A percentile compares a stretch with the other conserved stretches of the same genome.
phyloP scores from a whole-genome alignment of 2,797 vertebrate species.

The Selene dorsalis region DNA sequence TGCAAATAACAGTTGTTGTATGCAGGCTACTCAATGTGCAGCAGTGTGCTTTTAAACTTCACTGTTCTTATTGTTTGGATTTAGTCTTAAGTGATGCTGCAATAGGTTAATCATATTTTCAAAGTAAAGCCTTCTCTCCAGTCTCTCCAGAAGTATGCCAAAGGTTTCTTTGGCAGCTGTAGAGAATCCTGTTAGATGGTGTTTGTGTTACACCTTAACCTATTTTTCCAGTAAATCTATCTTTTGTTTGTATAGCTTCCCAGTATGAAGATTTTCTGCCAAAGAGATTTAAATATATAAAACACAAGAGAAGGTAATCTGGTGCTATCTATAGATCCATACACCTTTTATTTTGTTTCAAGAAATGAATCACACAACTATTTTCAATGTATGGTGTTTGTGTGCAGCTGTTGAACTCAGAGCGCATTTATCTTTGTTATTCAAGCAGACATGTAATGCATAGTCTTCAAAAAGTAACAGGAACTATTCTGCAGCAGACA shows the following conservation, averaged over 20 bases:
- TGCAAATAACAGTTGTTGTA: background rate
- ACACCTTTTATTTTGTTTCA: constrained; percentile 30
- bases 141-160: constrained; percentile 75
- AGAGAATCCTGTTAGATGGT: constrained; percentile 80
- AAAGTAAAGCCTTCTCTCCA: constrained; percentile 63
- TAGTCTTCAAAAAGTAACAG: background rate
- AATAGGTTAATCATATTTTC: constrained; percentile 78
- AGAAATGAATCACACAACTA: constrained; percentile 17
- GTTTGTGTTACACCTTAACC: constrained; percentile 73
- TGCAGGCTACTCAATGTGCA: background rate
- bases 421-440: background rate
- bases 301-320: constrained; percentile 24
- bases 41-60: constrained; percentile 45
- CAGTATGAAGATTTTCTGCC: constrained; percentile 57
- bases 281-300: constrained; percentile 63
- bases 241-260: constrained; percentile 66
- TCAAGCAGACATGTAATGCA: background rate
- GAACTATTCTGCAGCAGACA: constrained; percentile 3
- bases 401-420: background rate
- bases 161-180: constrained; percentile 76
- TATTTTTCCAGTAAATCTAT: constrained; percentile 73
- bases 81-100: constrained; percentile 66
- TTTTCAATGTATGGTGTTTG: constrained; percentile 5
- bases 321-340: constrained; percentile 29
- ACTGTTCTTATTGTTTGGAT: constrained; percentile 65